Evolutionary conservation across 2,113 vertebrate genomes (phyloP).

Genomic region (Microcebus ravelobensis): DNA sequence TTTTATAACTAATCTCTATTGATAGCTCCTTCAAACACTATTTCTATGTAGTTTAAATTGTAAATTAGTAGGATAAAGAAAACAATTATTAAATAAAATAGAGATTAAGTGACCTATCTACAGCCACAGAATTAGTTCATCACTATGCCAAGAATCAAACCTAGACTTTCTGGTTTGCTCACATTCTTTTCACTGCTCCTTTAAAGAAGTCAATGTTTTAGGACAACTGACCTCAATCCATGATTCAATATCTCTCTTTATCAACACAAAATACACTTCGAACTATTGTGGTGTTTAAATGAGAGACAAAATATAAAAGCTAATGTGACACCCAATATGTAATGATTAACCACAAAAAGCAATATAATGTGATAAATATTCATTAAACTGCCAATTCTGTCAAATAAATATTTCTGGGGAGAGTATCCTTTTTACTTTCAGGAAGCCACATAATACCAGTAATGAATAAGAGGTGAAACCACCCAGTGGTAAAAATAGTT

Average conservation of each 20-base stretch:
- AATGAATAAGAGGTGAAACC: background rate
- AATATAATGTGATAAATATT: background rate
- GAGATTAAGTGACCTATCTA: background rate
- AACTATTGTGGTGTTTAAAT: background rate
- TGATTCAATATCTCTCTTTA: background rate
- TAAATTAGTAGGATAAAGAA: conserved; percentile 21
- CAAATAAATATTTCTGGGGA: background rate
- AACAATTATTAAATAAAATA: conserved; percentile 33
- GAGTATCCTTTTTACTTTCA: background rate
- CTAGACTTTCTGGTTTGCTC: background rate
- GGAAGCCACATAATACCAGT: background rate
- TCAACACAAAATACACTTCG: background rate
- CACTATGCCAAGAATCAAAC: background rate
- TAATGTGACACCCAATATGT: background rate
- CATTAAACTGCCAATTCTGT: background rate
- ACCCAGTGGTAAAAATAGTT: background rate
- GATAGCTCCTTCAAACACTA: background rate
- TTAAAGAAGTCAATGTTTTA: background rate
- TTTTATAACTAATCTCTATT: conserved; percentile 9
- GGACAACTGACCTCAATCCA: background rate
- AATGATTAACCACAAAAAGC: background rate
- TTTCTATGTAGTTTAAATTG: conserved; percentile 26
- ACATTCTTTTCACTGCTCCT: background rate
- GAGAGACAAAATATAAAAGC: background rate
- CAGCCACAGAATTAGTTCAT: background rate